Conservation (phyloP, 2,113 vertebrate species). For the Phasianus colchicus region DNA sequence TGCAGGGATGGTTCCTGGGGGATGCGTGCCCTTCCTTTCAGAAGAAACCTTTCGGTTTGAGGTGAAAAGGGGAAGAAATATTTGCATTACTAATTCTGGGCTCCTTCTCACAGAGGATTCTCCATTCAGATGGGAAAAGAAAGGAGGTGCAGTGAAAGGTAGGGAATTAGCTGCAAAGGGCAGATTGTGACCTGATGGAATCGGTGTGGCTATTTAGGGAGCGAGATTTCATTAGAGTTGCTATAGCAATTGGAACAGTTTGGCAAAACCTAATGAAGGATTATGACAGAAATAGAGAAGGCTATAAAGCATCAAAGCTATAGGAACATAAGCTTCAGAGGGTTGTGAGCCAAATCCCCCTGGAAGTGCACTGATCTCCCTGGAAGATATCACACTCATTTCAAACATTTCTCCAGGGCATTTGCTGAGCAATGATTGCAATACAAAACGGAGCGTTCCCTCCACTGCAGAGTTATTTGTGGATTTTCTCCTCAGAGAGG, state of each 20-base stretch:
- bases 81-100: constrained; percentile 27
- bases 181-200: constrained; percentile 58
- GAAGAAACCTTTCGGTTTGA: background rate
- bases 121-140: background rate
- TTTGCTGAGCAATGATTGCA: background rate
- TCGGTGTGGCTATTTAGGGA: constrained; percentile 54
- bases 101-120: background rate
- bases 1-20: background rate
- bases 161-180: constrained; percentile 32
- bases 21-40: background rate
- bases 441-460: constrained; percentile 3
- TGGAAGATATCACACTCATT: constrained; percentile 7
- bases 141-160: background rate
- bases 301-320: constrained; percentile 20
- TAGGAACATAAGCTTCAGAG: constrained; percentile 32
- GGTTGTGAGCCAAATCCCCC: constrained; percentile 28
- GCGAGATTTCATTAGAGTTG: constrained; percentile 70
- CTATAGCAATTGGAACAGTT: constrained; percentile 70
- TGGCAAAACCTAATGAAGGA: constrained; percentile 62
- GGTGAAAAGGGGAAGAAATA: background rate
- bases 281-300: constrained; percentile 57
- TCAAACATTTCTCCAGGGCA: background rate
- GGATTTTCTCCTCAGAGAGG: background rate
- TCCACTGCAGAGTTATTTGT: background rate
- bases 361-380: constrained; percentile 36